phyloP scores from a whole-genome alignment of 2,797 vertebrate genomes.

The Sparidentex hasta region DNA sequence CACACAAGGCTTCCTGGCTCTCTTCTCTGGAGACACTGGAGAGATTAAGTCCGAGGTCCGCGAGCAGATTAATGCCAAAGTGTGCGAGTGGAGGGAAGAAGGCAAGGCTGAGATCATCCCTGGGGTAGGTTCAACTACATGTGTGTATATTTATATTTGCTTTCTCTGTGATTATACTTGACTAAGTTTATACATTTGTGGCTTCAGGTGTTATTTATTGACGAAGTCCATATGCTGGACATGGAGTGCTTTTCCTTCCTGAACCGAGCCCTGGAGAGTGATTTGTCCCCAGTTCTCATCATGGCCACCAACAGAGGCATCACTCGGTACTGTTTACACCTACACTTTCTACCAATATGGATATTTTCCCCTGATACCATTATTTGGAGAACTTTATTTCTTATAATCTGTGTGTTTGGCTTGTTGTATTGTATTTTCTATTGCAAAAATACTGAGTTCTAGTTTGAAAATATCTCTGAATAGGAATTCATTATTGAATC shows the following conservation, averaged over 20 bases:
- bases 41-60: slow-evolving; percentile 96
- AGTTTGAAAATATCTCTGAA: background rate
- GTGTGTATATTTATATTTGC: background rate
- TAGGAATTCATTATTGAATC: background rate
- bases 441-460: background rate
- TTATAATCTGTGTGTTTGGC: background rate
- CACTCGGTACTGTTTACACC: slow-evolving; percentile 85
- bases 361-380: background rate
- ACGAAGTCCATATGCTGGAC: slow-evolving; percentile 97
- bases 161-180: background rate
- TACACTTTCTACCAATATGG: background rate
- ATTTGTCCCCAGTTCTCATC: slow-evolving; percentile 95
- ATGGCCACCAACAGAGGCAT: slow-evolving; percentile 98
- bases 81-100: slow-evolving; percentile 96
- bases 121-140: slow-evolving; percentile 82
- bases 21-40: slow-evolving; percentile 96
- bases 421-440: background rate
- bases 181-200: background rate
- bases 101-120: slow-evolving; percentile 97
- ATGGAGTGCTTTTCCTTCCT: slow-evolving; percentile 98
- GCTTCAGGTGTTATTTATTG: slow-evolving; percentile 93
- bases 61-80: slow-evolving; percentile 97
- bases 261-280: slow-evolving; percentile 95
- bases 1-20: slow-evolving; percentile 95
- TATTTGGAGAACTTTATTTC: background rate